phyloP scores from a whole-genome alignment of 2,888 invertebrate species.

The Oscheius sp. region DNA sequence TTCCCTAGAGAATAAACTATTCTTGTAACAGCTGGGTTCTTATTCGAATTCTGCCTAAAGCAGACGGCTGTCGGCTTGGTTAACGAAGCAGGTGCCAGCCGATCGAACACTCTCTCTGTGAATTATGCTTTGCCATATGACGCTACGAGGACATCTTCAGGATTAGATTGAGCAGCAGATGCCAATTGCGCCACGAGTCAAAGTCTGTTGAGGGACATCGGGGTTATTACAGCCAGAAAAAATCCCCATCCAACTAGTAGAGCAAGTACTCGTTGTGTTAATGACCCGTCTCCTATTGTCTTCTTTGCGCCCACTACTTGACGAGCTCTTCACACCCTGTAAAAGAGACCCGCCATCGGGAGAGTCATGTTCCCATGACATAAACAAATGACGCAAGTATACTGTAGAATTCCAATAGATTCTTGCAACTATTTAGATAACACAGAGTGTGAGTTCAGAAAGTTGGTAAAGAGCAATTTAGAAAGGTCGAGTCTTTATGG shows the following conservation, averaged over 20 bases:
- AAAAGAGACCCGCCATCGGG: conserved; percentile 9
- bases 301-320: conserved; percentile 10
- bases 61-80: conserved; percentile 28
- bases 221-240: background rate
- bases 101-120: conserved; percentile 23
- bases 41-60: background rate
- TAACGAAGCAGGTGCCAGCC: conserved; percentile 25
- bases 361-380: conserved; percentile 10
- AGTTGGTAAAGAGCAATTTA: too few relatives aligned
- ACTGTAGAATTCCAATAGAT: too few relatives aligned
- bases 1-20: conserved; percentile 14
- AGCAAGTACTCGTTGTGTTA: too few relatives aligned
- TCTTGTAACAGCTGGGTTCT: background rate
- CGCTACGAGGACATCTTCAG: conserved; percentile 16
- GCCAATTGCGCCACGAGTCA: conserved; percentile 15
- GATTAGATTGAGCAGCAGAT: conserved; percentile 30
- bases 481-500: too few relatives aligned
- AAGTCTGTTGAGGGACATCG: too few relatives aligned
- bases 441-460: too few relatives aligned
- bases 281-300: conserved; percentile 12
- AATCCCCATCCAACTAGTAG: too few relatives aligned
- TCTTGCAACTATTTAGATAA: too few relatives aligned
- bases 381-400: too few relatives aligned
- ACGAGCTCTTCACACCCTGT: conserved; percentile 6
- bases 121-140: conserved; percentile 32